Percentiles rank a stretch among this genome's conserved stretches.
Evolutionary conservation across 2,113 vertebrate species (phyloP).

Genomic region (Lanius collurio): DNA sequence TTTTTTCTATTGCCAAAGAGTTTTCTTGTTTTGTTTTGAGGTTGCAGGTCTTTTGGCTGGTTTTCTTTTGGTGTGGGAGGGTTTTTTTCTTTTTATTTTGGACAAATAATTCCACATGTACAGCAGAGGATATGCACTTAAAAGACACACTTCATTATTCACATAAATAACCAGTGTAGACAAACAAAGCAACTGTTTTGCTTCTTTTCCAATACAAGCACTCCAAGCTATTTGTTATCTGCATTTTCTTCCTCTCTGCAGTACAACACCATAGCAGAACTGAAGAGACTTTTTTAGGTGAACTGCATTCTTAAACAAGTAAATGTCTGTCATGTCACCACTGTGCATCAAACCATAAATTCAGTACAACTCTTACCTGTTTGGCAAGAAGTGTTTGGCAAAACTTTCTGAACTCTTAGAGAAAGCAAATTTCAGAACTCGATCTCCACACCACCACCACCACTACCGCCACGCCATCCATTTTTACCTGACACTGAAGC

Average conservation of each 20-base stretch:
- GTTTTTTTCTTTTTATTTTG: not conserved
- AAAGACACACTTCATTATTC: not conserved
- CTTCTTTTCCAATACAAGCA: not conserved
- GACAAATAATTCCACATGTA: not conserved
- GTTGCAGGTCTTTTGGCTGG: not conserved
- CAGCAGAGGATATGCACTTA: not conserved
- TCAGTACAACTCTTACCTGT: not conserved
- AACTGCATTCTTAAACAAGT: not conserved
- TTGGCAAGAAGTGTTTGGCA: not conserved
- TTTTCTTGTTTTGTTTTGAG: not conserved
- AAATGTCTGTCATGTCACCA: not conserved
- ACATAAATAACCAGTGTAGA: not conserved
- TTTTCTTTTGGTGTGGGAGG: not conserved
- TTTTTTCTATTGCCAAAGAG: not conserved
- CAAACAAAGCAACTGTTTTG: not conserved
- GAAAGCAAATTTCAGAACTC: not conserved
- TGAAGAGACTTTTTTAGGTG: not conserved
- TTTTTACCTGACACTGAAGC: constrained; percentile 91
- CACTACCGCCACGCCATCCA: not conserved
- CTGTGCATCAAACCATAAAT: not conserved
- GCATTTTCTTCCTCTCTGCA: not conserved
- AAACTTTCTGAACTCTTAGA: not conserved
- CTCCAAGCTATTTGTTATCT: not conserved
- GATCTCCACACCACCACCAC: not conserved
- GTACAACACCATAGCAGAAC: not conserved